phyloP scores from a whole-genome alignment of 2,797 vertebrate species.

The Uromys caudimaculatus region DNA sequence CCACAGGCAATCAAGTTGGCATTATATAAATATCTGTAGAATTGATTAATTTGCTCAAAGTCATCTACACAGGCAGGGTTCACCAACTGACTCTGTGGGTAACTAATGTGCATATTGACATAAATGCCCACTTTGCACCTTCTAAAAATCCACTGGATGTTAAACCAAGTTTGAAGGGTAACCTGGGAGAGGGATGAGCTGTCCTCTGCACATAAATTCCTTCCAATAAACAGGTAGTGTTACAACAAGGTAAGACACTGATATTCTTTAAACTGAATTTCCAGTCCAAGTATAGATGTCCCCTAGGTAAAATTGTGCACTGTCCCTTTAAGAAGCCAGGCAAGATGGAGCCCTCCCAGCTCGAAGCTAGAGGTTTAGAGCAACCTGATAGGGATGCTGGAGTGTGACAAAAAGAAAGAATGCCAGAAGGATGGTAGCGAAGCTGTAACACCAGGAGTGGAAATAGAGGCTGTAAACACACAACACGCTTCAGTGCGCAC shows the following conservation, averaged over 20 bases:
- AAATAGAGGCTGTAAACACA: slow-evolving; percentile 43
- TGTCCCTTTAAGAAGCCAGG: slow-evolving; percentile 80
- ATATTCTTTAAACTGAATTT: slow-evolving; percentile 62
- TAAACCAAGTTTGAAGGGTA: slow-evolving; percentile 23
- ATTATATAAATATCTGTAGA: slow-evolving; percentile 55
- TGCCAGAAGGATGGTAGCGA: slow-evolving; percentile 53
- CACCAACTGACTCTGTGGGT: slow-evolving; percentile 19
- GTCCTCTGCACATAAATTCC: slow-evolving; percentile 6
- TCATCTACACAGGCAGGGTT: not conserved
- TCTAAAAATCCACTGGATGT: slow-evolving; percentile 39
- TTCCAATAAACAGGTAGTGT: not conserved
- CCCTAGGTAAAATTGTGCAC: slow-evolving; percentile 54
- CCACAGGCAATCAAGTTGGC: slow-evolving; percentile 24
- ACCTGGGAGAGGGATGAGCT: not conserved
- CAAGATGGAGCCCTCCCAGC: slow-evolving; percentile 76
- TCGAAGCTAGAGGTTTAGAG: slow-evolving; percentile 28
- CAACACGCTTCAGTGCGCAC: not conserved
- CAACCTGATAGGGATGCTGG: slow-evolving; percentile 54
- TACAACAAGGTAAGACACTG: slow-evolving; percentile 11
- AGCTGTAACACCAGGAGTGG: not conserved
- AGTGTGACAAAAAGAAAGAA: slow-evolving; percentile 72
- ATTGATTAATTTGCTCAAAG: slow-evolving; percentile 50
- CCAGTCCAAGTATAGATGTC: slow-evolving; percentile 1
- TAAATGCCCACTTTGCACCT: not conserved
- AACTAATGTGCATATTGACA: slow-evolving; percentile 62